Evolutionary conservation across 2,888 invertebrate genomes (phyloP), one percentile per base, ranked within the genome.

Genomic region (Lamproptera curius): DNA sequence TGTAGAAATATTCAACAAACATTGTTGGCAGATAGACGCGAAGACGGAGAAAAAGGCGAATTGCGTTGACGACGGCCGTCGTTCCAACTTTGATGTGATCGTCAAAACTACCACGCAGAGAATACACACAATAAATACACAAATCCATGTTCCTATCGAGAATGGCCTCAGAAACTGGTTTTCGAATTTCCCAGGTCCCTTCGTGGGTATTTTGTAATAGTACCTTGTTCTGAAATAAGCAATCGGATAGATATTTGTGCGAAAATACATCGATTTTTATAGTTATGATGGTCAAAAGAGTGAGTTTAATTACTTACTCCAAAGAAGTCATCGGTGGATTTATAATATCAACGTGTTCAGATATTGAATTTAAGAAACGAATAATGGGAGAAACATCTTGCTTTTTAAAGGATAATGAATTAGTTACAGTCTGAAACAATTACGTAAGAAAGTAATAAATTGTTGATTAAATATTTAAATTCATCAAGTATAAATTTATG

Each of bases 131-230:
- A 64, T 73, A 0, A 78, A 16, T 10, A 77, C 70, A 23, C 70
- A 65, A 43, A 67, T 64, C 89, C 89, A 90, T 0, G 76, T 68
- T 0, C 62, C 67, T 0, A 57, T 16, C 9, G 81, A 74, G 2
- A 89, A 65, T 0, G 89, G 90, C 46, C 77, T 76, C 1, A 89
- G 58, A 45, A 89, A 89, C 53, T 82, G 78, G 53, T 80, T 78
- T 56, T 81, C 78, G 6, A 67, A 71, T 49, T 76, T 79, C n/a
- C 81, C 81, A 15, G 72, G 62, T 1, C 82, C 82, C 1, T 54
- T 51, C 0, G 74, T 73, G 41, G 79, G 79, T 13, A 82, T 83
- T 1, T 72, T 65, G 48, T 81, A 82, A 59, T 64, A 81, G 43
- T 74, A 83, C 43, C 65, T 65, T 1, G 76, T 75, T 58, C 82